Base-by-base conservation (phyloP, 1,140 invertebrate genomes). In the Drosophila auraria region DNA sequence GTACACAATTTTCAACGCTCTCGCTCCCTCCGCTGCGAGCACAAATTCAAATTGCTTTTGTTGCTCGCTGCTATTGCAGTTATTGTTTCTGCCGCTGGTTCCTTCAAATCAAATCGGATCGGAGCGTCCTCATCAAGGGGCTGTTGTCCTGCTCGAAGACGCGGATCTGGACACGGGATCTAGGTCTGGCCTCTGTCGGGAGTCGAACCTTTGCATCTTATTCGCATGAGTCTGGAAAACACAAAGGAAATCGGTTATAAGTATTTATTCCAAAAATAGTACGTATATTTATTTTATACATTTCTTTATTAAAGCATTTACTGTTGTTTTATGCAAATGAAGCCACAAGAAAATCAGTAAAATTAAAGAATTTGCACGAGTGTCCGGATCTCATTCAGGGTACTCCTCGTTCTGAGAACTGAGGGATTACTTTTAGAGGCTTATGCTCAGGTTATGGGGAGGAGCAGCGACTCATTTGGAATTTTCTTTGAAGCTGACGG, bases 1-100 rank as follows among this genome's bases (percentile, higher is more conserved):
- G 83, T 80, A 87, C 69, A 87, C 84, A 82, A 81, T 89, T 89
- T 83, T 65, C 73, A 69, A 70, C 58, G 61, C 51, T 59, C 54
- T 56, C 33, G 44, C 56, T 54, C 44, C 44, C 42, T 49, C 36
- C 74, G 71, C 11, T 44, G 44, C 54, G 38, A 30, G 47, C 79
- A 78, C 80, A 83, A 83, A 89, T 87, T 84, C 84, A 89, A 89
- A 89, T 89, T 90, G 78, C 78, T 84, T 69, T 75, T 83, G 64
- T 69, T 60, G 77, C 58, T 74, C 71, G 64, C 77, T 60, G 77
- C 61, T 66, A 72, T 81, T 78, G 59, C 69, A 50, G 51, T 83
- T 89, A 80, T 71, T 83, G 84, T 71, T 89, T 60, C 53, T 62
- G 78, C 38, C 53, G 15, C 61, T 53, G 12, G 47, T 50, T 65